A percentile compares a stretch with the other conserved stretches of the same genome.
phyloP scores from a whole-genome alignment of 2,888 invertebrate genomes.

The Diarsia rubi region DNA sequence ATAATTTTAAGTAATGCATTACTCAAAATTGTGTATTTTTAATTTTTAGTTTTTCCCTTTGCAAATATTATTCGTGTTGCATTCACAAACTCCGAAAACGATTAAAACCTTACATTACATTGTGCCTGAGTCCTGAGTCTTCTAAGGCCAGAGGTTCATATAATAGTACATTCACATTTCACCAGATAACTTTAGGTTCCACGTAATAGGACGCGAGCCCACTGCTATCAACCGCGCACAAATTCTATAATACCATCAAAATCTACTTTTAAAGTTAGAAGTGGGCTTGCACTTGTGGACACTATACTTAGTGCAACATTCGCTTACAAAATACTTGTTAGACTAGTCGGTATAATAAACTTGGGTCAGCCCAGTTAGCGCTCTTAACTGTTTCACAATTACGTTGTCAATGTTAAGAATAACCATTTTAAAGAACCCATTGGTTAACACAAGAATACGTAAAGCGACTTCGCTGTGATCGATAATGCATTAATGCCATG shows the following conservation, averaged over 20 bases:
- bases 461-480: neutral
- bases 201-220: neutral
- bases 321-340: constrained; percentile 53
- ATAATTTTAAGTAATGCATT: too few species aligned
- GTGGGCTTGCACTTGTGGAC: neutral
- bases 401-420: constrained; percentile 2
- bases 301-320: constrained; percentile 34
- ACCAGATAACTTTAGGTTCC: neutral
- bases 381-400: constrained; percentile 58
- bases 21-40: neutral
- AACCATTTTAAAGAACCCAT: neutral
- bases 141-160: neutral
- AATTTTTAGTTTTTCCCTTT: neutral
- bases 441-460: constrained; percentile 3
- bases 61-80: neutral
- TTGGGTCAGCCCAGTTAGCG: constrained; percentile 51
- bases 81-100: neutral
- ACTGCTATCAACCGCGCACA: neutral
- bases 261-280: neutral
- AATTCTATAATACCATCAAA: neutral
- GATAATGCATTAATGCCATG: neutral
- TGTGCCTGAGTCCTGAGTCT: neutral
- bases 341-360: constrained; percentile 26
- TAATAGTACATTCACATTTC: neutral
- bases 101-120: neutral